These are phyloP conservation scores for Anabacerthia variegaticeps DNA, from an alignment of 2,797 vertebrate species.

Conservation along the genomic window DNA sequence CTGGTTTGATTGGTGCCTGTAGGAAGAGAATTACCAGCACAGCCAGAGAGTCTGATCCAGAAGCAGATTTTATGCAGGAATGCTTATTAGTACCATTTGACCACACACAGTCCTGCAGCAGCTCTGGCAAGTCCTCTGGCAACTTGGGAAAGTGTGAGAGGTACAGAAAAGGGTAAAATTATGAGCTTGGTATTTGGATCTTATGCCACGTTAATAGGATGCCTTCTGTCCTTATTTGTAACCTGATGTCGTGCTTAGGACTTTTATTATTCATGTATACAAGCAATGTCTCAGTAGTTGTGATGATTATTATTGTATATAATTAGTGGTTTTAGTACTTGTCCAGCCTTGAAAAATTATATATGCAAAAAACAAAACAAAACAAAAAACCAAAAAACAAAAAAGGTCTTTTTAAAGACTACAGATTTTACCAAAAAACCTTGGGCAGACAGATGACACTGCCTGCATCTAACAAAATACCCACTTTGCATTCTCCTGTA, in stretches of 20 bases:
- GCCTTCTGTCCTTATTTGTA: neutral
- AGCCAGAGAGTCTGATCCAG: neutral
- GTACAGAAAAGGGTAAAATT: neutral
- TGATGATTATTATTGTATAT: neutral
- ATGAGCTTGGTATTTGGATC: neutral
- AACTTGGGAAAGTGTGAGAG: neutral
- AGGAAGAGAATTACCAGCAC: neutral
- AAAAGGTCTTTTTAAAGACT: neutral
- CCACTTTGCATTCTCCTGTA: neutral
- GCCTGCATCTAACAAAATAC: constrained; percentile 20
- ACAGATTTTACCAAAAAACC: neutral
- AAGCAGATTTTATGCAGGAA: neutral
- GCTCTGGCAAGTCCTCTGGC: neutral
- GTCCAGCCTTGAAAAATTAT: neutral
- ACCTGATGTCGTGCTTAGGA: neutral
- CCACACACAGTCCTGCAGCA: neutral
- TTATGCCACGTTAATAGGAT: neutral
- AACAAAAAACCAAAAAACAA: neutral
- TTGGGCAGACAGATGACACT: neutral
- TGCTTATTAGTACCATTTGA: neutral
- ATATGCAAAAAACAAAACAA: neutral
- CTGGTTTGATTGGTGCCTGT: neutral
- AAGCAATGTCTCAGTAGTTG: neutral
- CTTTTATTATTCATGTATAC: neutral
- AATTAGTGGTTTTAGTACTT: neutral